Percentiles rank a stretch among this genome's conserved stretches.
These are phyloP conservation scores for Machimus atricapillus DNA, from an alignment of 2,888 invertebrate species.

Conservation along the genomic window DNA sequence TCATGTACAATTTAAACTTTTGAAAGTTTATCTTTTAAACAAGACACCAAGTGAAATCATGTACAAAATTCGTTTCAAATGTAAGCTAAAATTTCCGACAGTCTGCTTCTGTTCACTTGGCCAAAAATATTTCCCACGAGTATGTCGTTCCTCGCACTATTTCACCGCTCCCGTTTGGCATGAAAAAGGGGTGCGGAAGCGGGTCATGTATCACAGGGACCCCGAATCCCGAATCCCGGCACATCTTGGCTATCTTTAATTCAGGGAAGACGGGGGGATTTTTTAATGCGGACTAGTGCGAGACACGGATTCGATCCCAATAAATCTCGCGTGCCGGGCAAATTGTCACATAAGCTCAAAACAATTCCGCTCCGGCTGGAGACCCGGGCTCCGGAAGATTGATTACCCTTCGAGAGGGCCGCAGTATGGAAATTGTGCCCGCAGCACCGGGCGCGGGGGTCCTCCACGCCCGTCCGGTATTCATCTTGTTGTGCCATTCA, in stretches of 20 bases:
- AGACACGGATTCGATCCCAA: constrained; percentile 23
- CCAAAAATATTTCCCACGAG: not conserved
- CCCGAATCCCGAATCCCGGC: not conserved
- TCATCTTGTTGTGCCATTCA: constrained; percentile 33
- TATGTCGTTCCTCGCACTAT: not conserved
- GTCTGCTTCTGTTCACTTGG: not conserved
- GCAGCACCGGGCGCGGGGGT: not conserved
- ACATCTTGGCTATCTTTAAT: not conserved
- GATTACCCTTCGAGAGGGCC: constrained; percentile 1
- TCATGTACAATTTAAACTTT: not conserved
- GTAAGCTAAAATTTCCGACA: not conserved
- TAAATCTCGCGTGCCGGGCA: not conserved
- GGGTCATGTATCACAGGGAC: not conserved
- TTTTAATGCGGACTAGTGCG: not conserved
- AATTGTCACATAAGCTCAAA: constrained; percentile 35
- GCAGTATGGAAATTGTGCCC: constrained; percentile 22
- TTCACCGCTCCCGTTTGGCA: not conserved
- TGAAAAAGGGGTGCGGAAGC: not conserved
- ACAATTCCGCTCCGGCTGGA: constrained; percentile 9
- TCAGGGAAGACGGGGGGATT: not conserved
- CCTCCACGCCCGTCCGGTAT: not conserved
- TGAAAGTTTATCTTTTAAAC: not conserved
- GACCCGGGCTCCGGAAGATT: not conserved
- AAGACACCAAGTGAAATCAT: not conserved
- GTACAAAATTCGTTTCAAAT: too few relatives aligned